These are phyloP conservation scores for Helobdella robusta DNA, from an alignment of 2,888 invertebrate species.

Conservation along the genomic window DNA sequence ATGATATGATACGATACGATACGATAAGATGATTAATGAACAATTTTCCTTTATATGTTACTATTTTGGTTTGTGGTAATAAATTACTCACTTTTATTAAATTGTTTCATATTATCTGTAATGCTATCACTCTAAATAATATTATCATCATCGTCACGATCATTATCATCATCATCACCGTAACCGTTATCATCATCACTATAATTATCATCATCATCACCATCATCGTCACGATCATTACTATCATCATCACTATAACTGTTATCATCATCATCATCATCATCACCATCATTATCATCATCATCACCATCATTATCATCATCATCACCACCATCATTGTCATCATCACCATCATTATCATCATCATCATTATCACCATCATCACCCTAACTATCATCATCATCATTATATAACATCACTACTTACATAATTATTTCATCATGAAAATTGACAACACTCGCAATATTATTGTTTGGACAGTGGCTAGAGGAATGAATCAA, in stretches of 20 bases:
- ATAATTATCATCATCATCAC: slow-evolving; percentile 23
- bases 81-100: no score
- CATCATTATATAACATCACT: no score
- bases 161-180: slow-evolving; percentile 7
- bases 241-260: slow-evolving; percentile 22
- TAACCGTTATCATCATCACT: slow-evolving; percentile 22
- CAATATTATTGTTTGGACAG: no score
- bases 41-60: no score
- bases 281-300: slow-evolving; percentile 7
- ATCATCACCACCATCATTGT: slow-evolving; percentile 6
- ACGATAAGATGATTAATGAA: no score
- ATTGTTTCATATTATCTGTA: not conserved
- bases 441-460: no score
- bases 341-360: slow-evolving; percentile 17
- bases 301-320: not conserved
- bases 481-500: no score
- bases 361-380: slow-evolving; percentile 11
- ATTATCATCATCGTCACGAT: slow-evolving; percentile 1
- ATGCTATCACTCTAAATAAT: no score
- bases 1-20: no score
- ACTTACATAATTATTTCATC: no score
- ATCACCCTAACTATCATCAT: not conserved
- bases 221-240: slow-evolving; percentile 22
- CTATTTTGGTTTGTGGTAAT: no score
- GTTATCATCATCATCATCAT: slow-evolving; percentile 13